A percentile compares a stretch with the other conserved stretches of the same genome.
Evolutionary conservation across 2,888 invertebrate genomes (phyloP).

Genomic region (Dolomedes plantarius): DNA sequence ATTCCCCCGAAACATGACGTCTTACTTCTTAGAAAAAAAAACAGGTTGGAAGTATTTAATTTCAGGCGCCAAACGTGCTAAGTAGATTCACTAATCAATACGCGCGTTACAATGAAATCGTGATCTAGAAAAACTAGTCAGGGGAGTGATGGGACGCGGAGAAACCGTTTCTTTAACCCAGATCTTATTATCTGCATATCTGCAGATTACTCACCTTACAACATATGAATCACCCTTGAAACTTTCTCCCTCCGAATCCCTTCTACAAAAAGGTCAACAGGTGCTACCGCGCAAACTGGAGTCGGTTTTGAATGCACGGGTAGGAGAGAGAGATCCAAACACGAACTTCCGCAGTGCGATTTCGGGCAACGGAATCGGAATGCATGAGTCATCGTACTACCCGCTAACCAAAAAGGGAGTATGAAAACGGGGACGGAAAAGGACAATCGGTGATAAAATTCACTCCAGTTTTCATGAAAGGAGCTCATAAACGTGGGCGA

Average conservation of each 20-base stretch:
- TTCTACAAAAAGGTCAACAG: neutral
- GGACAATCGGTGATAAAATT: constrained; percentile 14
- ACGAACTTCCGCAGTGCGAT: constrained; percentile 38
- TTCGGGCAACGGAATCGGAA: constrained; percentile 12
- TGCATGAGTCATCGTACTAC: constrained; percentile 24
- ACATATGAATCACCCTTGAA: neutral
- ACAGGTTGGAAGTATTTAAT: no score
- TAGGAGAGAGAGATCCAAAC: constrained; percentile 2
- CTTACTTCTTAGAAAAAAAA: no score
- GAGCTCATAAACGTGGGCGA: no score
- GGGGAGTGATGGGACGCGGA: no score
- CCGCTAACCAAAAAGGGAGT: neutral
- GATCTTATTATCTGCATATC: no score
- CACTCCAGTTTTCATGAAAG: no score
- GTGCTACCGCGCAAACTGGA: neutral
- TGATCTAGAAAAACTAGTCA: no score
- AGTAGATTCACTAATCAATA: no score
- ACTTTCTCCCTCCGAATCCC: neutral
- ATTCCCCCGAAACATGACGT: no score
- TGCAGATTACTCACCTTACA: neutral
- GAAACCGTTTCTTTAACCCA: no score
- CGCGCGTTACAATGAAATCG: no score
- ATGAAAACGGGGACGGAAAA: neutral
- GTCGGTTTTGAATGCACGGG: neutral
- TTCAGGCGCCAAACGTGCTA: no score